Conservation (phyloP, 2,888 invertebrate genomes). For the Ametastegia equiseti region DNA sequence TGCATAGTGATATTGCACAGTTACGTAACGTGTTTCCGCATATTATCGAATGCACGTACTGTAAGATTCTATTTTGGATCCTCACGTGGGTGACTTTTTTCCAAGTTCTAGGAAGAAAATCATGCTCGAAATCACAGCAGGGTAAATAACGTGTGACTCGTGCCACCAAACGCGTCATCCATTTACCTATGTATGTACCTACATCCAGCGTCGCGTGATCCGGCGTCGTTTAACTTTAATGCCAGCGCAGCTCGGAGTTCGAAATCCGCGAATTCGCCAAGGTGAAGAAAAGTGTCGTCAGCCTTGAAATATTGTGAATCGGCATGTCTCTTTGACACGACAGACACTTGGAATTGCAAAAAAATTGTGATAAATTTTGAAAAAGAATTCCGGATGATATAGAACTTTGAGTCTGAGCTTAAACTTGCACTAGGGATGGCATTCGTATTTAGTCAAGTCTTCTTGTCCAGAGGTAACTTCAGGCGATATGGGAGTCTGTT, state of each 20-base stretch:
- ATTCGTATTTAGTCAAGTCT: no score
- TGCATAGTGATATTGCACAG: neutral
- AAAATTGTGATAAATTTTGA: no score
- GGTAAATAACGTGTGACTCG: neutral
- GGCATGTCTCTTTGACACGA: neutral
- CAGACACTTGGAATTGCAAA: neutral
- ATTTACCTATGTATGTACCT: no score
- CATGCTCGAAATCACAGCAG: neutral
- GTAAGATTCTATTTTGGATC: neutral
- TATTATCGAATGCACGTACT: neutral
- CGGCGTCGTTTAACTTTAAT: slow-evolving; percentile 17
- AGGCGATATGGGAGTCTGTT: no score
- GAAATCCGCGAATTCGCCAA: neutral
- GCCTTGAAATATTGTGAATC: neutral
- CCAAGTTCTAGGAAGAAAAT: neutral
- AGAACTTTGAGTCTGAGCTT: no score
- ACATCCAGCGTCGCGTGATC: slow-evolving; percentile 24
- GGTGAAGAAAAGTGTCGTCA: neutral
- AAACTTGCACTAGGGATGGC: no score
- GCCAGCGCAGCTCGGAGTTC: neutral
- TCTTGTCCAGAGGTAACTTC: no score
- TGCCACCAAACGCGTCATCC: neutral
- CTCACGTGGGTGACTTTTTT: neutral
- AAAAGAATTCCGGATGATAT: no score
- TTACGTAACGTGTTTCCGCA: neutral